These are phyloP conservation scores for Apaloderma vittatum DNA, from an alignment of 2,113 vertebrate genomes.

Conservation along the genomic window DNA sequence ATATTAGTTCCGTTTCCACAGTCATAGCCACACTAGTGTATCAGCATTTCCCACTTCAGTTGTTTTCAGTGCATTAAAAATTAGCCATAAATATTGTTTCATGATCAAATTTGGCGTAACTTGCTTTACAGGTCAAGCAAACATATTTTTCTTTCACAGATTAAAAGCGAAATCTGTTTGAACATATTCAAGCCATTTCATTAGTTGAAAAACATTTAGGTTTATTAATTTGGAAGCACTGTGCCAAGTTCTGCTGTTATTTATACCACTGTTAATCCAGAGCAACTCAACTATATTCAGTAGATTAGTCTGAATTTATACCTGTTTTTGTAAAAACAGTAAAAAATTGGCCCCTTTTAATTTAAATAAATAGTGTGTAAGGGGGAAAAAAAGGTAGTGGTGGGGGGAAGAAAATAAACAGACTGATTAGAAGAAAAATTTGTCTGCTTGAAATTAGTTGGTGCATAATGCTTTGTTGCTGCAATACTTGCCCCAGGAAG, in stretches of 20 bases:
- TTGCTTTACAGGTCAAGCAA: slow-evolving; percentile 65
- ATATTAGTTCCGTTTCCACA: slow-evolving; percentile 63
- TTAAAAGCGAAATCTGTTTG: slow-evolving; percentile 51
- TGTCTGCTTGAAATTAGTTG: neutral
- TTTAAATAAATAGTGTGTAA: neutral
- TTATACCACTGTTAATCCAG: slow-evolving; percentile 20
- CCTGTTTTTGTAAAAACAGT: neutral
- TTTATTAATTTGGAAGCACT: slow-evolving; percentile 36
- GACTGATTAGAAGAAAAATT: neutral
- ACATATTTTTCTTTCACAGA: slow-evolving; percentile 55
- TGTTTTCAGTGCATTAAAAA: slow-evolving; percentile 59
- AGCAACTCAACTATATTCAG: neutral
- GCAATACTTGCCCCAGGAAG: neutral
- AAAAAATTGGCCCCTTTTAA: neutral
- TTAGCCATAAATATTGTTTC: slow-evolving; percentile 51
- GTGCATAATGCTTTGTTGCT: neutral
- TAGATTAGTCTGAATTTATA: slow-evolving; percentile 8
- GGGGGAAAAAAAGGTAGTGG: too few relatives aligned
- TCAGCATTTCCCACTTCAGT: slow-evolving; percentile 72
- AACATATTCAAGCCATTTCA: slow-evolving; percentile 15
- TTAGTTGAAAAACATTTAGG: slow-evolving; percentile 35
- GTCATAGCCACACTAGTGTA: slow-evolving; percentile 22
- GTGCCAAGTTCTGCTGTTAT: slow-evolving; percentile 13
- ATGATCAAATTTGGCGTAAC: slow-evolving; percentile 53
- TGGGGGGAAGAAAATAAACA: neutral